These are phyloP conservation scores for Calliphora vomitoria DNA, from an alignment of 2,888 invertebrate genomes.

Conservation along the genomic window DNA sequence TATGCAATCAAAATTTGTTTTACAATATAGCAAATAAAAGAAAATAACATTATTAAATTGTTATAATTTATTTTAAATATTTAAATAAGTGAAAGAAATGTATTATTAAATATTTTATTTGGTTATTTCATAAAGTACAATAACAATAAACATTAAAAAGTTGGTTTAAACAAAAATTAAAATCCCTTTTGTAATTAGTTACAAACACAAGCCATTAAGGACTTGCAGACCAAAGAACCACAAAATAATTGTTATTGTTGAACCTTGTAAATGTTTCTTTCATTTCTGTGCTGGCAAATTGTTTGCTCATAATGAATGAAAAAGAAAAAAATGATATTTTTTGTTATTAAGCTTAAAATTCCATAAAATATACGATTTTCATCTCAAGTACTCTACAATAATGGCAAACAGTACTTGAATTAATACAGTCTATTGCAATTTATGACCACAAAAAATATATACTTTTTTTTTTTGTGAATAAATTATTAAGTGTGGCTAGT, in stretches of 20 bases:
- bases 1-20: too few species aligned
- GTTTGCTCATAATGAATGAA: background rate
- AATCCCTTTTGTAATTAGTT: background rate
- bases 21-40: too few species aligned
- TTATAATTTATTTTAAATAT: too few species aligned
- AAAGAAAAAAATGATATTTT: background rate
- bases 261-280: background rate
- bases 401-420: background rate
- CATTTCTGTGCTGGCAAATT: too few species aligned
- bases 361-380: background rate
- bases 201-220: background rate
- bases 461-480: background rate
- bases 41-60: too few species aligned
- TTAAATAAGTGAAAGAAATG: background rate
- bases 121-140: background rate
- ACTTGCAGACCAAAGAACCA: background rate
- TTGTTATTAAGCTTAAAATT: background rate
- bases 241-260: background rate
- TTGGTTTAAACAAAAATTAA: background rate
- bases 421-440: background rate
- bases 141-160: background rate
- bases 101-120: background rate
- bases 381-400: slow-evolving; percentile 7
- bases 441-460: background rate
- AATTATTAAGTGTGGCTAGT: background rate